These are phyloP conservation scores for Haliclystus octoradiatus DNA, from an alignment of 30 jellyfish, hydroid and myxozoan species.

Conservation along the genomic window DNA sequence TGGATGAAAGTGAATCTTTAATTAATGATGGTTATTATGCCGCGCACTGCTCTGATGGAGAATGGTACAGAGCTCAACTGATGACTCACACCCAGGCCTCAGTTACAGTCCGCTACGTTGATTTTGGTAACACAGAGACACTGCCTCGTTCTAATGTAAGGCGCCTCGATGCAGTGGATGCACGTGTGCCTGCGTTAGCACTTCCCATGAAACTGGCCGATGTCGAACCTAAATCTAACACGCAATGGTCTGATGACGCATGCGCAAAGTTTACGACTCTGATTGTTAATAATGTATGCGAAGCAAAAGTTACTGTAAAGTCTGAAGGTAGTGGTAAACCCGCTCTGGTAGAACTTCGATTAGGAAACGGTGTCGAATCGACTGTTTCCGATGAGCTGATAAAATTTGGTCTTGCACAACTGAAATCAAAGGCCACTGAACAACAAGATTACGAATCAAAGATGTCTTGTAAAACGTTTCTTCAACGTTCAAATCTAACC, in stretches of 20 bases:
- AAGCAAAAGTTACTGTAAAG: too few species aligned
- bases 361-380: too few species aligned
- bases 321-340: too few species aligned
- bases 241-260: background rate
- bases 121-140: background rate
- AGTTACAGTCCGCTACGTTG: background rate
- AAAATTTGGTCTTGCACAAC: too few species aligned
- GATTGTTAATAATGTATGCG: background rate
- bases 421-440: too few species aligned
- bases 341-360: too few species aligned
- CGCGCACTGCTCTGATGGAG: constrained; percentile 38
- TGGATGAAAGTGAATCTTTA: background rate
- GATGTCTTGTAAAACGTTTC: too few species aligned
- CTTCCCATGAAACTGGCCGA: background rate
- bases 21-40: constrained; percentile 32
- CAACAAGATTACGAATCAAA: too few species aligned
- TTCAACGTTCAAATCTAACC: background rate
- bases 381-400: too few species aligned
- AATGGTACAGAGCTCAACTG: constrained; percentile 48
- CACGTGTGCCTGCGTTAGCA: background rate
- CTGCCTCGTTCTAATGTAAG: background rate
- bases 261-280: background rate
- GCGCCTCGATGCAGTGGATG: background rate
- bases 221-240: background rate
- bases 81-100: constrained; percentile 1